Evolutionary conservation across 2,113 vertebrate genomes (phyloP).

Genomic region (Bufo gargarizans): DNA sequence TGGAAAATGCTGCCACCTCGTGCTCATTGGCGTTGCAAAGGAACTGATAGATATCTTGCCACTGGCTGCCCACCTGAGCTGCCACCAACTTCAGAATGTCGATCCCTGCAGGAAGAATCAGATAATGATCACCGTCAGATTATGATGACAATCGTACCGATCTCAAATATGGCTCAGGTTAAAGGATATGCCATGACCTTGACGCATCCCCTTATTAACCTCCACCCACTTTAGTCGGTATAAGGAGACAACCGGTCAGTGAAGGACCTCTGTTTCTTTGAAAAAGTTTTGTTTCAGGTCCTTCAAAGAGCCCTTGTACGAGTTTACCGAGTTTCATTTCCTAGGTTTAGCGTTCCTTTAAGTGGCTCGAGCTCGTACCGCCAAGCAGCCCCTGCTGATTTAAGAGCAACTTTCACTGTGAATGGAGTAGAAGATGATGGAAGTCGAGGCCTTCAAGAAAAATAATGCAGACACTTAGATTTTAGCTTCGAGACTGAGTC

Average conservation of each 20-base stretch:
- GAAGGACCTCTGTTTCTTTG: background rate
- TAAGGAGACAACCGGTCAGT: background rate
- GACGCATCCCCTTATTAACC: background rate
- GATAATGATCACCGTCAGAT: background rate
- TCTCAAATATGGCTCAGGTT: no score
- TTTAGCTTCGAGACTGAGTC: no score
- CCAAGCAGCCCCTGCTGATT: no score
- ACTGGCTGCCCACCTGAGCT: slow-evolving; percentile 90
- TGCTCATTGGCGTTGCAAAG: slow-evolving; percentile 90
- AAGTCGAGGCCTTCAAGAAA: no score
- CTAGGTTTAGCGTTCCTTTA: no score
- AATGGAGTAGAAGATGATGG: no score
- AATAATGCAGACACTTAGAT: no score
- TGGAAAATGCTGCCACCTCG: slow-evolving; percentile 91
- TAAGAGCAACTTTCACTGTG: no score
- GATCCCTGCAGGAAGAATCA: slow-evolving; percentile 76
- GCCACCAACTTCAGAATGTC: slow-evolving; percentile 95
- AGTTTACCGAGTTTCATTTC: no score
- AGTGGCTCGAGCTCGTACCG: no score
- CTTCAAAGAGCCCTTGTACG: no score
- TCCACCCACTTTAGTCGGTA: background rate
- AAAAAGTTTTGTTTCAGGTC: background rate
- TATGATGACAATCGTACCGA: background rate
- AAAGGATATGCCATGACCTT: background rate
- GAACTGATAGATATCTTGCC: slow-evolving; percentile 93